Percentiles rank a stretch among this genome's conserved stretches.
Conservation (phyloP, 2,888 invertebrate species). For the Diarsia brunnea region DNA sequence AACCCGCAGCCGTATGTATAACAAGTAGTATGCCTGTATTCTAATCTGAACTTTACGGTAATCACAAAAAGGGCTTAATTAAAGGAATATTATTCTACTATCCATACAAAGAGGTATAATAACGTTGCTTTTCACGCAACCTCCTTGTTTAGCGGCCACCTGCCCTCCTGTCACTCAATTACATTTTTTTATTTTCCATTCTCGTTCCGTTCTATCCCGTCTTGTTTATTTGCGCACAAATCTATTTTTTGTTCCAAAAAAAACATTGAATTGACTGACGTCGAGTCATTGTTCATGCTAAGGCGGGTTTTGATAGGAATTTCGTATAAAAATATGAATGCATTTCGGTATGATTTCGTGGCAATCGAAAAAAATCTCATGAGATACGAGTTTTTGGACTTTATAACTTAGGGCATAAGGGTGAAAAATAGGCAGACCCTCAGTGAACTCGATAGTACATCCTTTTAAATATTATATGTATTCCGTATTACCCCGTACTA, state of each 20-base stretch:
- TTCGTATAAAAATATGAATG: conserved; percentile 1
- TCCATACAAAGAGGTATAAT: conserved; percentile 63
- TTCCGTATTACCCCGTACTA: too few species aligned
- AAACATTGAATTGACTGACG: conserved; percentile 16
- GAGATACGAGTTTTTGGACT: too few species aligned
- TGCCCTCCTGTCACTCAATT: conserved; percentile 68
- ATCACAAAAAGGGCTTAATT: conserved; percentile 25
- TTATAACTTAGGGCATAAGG: too few species aligned
- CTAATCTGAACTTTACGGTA: conserved; percentile 7
- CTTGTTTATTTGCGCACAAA: conserved; percentile 56
- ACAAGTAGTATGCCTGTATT: too few species aligned
- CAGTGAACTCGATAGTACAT: too few species aligned
- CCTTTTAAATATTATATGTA: too few species aligned
- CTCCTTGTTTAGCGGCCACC: conserved; percentile 71
- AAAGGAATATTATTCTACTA: conserved; percentile 18
- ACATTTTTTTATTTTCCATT: conserved; percentile 71
- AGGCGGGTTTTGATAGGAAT: conserved; percentile 6
- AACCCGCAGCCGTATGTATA: too few species aligned
- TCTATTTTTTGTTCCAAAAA: conserved; percentile 42
- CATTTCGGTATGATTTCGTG: neutral
- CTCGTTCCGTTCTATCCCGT: conserved; percentile 62
- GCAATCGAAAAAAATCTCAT: neutral
- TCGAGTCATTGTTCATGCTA: conserved; percentile 21
- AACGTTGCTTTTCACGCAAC: conserved; percentile 66
- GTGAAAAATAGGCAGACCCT: too few species aligned